phyloP scores from a whole-genome alignment of 2,888 invertebrate genomes.

The Dryadula phaetusa region DNA sequence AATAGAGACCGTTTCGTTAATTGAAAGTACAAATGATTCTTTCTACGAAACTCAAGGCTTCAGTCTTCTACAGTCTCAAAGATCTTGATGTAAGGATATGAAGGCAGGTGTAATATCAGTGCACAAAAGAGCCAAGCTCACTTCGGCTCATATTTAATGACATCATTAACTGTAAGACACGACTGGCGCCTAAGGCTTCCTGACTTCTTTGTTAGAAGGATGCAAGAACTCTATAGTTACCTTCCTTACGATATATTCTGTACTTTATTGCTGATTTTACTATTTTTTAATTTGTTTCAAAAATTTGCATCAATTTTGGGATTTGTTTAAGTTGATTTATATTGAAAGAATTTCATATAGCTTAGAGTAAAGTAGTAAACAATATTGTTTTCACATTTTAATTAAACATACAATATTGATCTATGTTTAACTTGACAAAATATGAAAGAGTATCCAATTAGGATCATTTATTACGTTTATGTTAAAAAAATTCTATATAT shows the following conservation, averaged over 20 bases:
- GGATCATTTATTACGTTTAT: too few species aligned
- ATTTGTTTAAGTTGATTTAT: too few species aligned
- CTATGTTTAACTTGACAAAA: too few species aligned
- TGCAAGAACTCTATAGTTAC: slow-evolving; percentile 30
- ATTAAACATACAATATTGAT: too few species aligned
- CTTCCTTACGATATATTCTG: background rate
- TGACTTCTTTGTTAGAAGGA: slow-evolving; percentile 55
- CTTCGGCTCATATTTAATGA: slow-evolving; percentile 78
- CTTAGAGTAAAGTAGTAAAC: too few species aligned
- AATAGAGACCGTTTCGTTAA: background rate
- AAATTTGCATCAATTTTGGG: too few species aligned
- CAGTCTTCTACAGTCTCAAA: slow-evolving; percentile 26
- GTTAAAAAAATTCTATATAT: too few species aligned
- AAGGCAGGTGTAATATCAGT: slow-evolving; percentile 48
- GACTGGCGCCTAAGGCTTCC: slow-evolving; percentile 60
- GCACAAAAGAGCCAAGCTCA: slow-evolving; percentile 54
- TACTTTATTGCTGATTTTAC: background rate
- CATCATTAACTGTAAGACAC: slow-evolving; percentile 77
- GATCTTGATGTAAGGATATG: slow-evolving; percentile 40
- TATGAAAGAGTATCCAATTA: too few species aligned
- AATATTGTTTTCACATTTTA: too few species aligned
- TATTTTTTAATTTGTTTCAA: background rate
- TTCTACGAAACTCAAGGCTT: slow-evolving; percentile 1
- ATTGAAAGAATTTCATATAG: too few species aligned
- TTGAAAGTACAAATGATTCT: slow-evolving; percentile 19